Evolutionary conservation across 2,888 invertebrate genomes (phyloP), one percentile per base, ranked within the genome.

Genomic region (Coenonympha glycerion): DNA sequence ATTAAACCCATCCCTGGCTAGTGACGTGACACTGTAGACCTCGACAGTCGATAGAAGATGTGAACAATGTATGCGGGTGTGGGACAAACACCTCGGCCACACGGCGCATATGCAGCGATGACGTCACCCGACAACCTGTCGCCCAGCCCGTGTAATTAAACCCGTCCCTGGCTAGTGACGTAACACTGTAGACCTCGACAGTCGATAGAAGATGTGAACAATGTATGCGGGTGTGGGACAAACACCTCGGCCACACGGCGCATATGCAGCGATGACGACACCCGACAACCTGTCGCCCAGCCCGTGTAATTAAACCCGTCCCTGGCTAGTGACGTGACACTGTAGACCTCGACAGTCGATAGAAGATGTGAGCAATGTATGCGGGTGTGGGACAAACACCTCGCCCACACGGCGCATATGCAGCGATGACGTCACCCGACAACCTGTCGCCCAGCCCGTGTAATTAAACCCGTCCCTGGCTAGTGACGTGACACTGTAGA

Each of bases 381-480:
- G n/a, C n/a, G n/a, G n/a, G n/a, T n/a, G n/a, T n/a, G n/a, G n/a
- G n/a, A n/a, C n/a, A n/a, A n/a, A n/a, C 60, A 57, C 55, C 55
- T 58, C 68, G 63, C 64, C 61, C 63, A 6, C 9, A 64, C 63
- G 49, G 53, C 59, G 60, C 64, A 62, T 62, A 63, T 74, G 81
- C 74, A 72, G 66, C 63, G 68, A 66, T 85, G 85, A 86, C 85
- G 86, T 85, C 85, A 86, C 73, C 70, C 86, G 86, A 76, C 86
- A 82, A 86, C 86, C 86, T 86, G 86, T 85, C 86, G 86, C 75
- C 73, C n/a, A n/a, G n/a, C n/a, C n/a, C n/a, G 73, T 79, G 86
- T 85, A 86, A 86, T 86, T 86, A 86, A 85, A 82, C 85, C 83
- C 80, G 77, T n/a, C n/a, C n/a, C n/a, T n/a, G n/a, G n/a, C n/a